Evolutionary conservation across 2,888 invertebrate genomes (phyloP).

Genomic region (Aspidiotus destructor): DNA sequence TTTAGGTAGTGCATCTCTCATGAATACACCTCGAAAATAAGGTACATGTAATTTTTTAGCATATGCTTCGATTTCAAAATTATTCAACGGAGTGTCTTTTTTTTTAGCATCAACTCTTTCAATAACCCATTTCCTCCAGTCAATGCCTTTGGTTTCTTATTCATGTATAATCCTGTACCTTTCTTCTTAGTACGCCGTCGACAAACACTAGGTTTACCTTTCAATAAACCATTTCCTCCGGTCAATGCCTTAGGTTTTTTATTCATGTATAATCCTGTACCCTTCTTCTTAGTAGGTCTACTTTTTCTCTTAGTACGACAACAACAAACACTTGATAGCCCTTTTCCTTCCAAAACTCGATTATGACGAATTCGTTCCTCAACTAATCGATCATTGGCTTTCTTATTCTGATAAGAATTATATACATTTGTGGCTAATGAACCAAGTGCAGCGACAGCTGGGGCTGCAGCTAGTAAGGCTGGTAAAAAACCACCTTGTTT

Average conservation of each 20-base stretch:
- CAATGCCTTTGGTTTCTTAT: background rate
- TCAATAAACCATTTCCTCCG: background rate
- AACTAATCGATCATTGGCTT: too few species aligned
- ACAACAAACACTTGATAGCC: too few species aligned
- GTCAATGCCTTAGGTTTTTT: constrained; percentile 1
- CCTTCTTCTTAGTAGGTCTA: background rate
- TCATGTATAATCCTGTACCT: background rate
- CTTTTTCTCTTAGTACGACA: background rate
- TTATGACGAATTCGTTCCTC: too few species aligned
- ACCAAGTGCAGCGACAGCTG: too few species aligned
- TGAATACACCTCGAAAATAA: constrained; percentile 12
- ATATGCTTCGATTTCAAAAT: constrained; percentile 8
- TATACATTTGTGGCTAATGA: too few species aligned
- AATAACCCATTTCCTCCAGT: background rate
- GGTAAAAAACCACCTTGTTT: too few species aligned
- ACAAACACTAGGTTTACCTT: background rate
- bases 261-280: background rate
- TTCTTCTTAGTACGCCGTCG: background rate
- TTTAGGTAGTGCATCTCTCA: constrained; percentile 1
- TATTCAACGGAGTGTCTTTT: constrained; percentile 15
- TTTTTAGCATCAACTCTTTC: constrained; percentile 9
- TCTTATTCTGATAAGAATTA: too few species aligned
- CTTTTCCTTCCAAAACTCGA: background rate
- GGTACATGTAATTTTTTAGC: background rate
- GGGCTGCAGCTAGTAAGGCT: too few species aligned